These are phyloP conservation scores for Pao palembangensis DNA, from an alignment of 2,113 vertebrate genomes.

Conservation along the genomic window DNA sequence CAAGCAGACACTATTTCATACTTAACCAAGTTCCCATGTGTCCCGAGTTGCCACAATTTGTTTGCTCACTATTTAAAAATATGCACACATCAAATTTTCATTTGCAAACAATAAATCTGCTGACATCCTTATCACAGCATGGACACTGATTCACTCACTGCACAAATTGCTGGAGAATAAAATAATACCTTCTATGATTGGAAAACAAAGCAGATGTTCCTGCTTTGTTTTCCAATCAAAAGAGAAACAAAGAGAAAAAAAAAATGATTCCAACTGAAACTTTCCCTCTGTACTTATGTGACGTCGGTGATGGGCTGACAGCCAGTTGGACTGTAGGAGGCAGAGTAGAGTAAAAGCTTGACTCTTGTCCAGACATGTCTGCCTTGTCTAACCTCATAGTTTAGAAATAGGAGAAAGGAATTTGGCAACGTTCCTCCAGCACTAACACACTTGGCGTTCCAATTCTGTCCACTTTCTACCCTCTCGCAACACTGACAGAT, in stretches of 20 bases:
- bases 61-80: no score
- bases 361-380: slow-evolving; percentile 27
- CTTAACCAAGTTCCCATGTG: no score
- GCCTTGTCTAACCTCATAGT: not conserved
- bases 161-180: no score
- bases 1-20: no score
- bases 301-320: not conserved
- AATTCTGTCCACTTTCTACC: not conserved
- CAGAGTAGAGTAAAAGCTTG: slow-evolving; percentile 20
- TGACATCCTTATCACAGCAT: no score
- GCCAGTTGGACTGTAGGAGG: slow-evolving; percentile 25
- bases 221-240: no score
- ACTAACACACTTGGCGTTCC: slow-evolving; percentile 1
- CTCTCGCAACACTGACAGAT: slow-evolving; percentile 10
- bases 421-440: slow-evolving; percentile 3
- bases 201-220: no score
- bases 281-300: not conserved
- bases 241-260: not conserved
- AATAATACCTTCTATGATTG: no score
- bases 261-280: not conserved
- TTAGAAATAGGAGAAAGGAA: slow-evolving; percentile 1
- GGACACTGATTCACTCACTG: no score
- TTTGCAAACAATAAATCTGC: no score
- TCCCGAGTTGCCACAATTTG: no score
- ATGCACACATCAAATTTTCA: no score